Evolutionary conservation across 37 sponge, comb jelly and placozoan species (phyloP).

Genomic region (Mnemiopsis leidyi): DNA sequence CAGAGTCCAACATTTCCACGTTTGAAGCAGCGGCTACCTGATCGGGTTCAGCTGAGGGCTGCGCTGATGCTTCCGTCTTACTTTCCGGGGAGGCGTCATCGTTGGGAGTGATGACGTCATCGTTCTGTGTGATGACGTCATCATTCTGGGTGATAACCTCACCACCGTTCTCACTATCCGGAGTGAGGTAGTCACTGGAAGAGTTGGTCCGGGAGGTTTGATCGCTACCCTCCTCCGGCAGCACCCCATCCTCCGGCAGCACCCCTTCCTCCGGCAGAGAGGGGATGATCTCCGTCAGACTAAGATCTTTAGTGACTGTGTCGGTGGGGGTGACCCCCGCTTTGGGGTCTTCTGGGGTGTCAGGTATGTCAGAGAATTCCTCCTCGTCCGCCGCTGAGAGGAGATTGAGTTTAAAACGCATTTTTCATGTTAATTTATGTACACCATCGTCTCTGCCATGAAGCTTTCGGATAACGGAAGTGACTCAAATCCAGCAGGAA

Average conservation of each 20-base stretch:
- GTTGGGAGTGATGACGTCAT: not conserved
- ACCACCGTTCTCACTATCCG: constrained; percentile 19
- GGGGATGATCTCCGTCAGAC: not conserved
- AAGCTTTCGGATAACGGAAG: no score
- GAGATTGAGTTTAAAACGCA: no score
- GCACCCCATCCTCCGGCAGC: not conserved
- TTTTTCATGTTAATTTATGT: no score
- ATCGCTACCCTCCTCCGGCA: not conserved
- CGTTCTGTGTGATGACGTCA: not conserved
- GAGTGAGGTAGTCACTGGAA: constrained; percentile 24
- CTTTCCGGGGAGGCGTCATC: not conserved
- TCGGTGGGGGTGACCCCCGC: not conserved
- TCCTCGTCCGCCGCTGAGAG: not conserved
- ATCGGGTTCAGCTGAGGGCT: not conserved
- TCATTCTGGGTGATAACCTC: constrained; percentile 26
- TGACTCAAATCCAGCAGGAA: no score
- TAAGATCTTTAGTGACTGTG: not conserved
- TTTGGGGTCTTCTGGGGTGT: not conserved
- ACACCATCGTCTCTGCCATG: no score
- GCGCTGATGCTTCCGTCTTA: not conserved
- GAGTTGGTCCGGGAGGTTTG: constrained; percentile 46
- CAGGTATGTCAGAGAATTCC: not conserved
- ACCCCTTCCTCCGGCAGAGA: not conserved
- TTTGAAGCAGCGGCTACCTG: constrained; percentile 10
- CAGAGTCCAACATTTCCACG: constrained; percentile 30